phyloP scores from a whole-genome alignment of 2,113 vertebrate genomes.

The Phoenicopterus ruber region DNA sequence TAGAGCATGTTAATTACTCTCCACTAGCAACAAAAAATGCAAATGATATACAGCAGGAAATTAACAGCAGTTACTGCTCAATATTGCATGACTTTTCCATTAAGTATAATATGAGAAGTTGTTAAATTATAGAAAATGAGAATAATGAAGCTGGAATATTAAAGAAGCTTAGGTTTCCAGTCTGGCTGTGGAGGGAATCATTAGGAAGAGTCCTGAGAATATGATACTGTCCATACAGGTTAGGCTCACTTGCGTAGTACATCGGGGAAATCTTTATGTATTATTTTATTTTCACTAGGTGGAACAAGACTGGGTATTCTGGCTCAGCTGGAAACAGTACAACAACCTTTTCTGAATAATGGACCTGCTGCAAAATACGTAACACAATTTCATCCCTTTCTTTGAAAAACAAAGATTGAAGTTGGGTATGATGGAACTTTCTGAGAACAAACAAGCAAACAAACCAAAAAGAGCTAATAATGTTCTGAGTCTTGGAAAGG shows the following conservation, averaged over 20 bases:
- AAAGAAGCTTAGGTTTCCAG: conserved; percentile 61
- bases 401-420: neutral
- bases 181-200: conserved; percentile 25
- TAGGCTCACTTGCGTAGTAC: neutral
- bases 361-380: conserved; percentile 4
- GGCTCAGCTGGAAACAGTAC: neutral
- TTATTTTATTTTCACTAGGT: conserved; percentile 48
- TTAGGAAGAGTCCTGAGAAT: conserved; percentile 44
- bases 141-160: conserved; percentile 76
- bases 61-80: conserved; percentile 84
- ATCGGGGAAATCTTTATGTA: neutral
- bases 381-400: neutral
- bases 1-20: conserved; percentile 81
- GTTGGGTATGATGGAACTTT: neutral
- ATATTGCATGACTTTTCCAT: conserved; percentile 86
- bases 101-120: conserved; percentile 81
- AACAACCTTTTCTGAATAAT: conserved; percentile 29
- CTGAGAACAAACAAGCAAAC: neutral
- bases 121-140: conserved; percentile 83
- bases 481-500: neutral
- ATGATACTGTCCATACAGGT: neutral
- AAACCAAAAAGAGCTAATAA: neutral
- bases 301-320: conserved; percentile 4
- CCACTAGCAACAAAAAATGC: conserved; percentile 74
- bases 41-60: conserved; percentile 83